A percentile compares a stretch with the other conserved stretches of the same genome.
Conservation (phyloP, 2,113 vertebrate genomes). For the Hemicordylus capensis region DNA sequence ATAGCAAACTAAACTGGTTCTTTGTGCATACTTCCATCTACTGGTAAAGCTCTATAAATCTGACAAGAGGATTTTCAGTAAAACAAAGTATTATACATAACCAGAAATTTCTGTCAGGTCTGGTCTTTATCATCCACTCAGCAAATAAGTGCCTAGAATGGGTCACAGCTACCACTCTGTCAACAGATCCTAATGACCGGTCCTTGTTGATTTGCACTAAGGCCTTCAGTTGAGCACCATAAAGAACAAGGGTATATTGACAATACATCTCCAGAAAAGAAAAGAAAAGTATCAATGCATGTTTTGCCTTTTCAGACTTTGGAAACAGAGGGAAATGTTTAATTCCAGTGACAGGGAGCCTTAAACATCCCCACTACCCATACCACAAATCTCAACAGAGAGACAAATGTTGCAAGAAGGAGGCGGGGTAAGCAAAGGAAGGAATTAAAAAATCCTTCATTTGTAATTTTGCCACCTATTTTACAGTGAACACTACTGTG, state of each 20-base stretch:
- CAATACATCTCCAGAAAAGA: too few species aligned
- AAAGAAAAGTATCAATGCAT: too few species aligned
- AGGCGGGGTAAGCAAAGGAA: neutral
- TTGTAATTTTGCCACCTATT: too few species aligned
- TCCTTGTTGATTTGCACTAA: neutral
- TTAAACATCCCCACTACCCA: neutral
- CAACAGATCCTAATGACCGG: neutral
- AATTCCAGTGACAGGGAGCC: neutral
- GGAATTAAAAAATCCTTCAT: too few species aligned
- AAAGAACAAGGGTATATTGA: neutral
- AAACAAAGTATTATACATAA: rapidly evolving
- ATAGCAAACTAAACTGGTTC: rapidly evolving
- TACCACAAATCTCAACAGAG: neutral
- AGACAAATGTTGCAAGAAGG: neutral
- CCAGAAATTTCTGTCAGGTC: neutral
- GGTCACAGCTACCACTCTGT: neutral
- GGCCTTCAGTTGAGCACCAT: neutral
- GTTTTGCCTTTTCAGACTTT: neutral
- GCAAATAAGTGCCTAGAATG: neutral
- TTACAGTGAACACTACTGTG: neutral
- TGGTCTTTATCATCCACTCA: neutral
- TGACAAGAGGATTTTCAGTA: rapidly evolving
- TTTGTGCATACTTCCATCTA: conserved; percentile 42
- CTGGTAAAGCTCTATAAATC: neutral
- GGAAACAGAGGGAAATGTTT: neutral